Evolutionary conservation across 2,888 invertebrate genomes (phyloP).

Genomic region (Merodon equestris): DNA sequence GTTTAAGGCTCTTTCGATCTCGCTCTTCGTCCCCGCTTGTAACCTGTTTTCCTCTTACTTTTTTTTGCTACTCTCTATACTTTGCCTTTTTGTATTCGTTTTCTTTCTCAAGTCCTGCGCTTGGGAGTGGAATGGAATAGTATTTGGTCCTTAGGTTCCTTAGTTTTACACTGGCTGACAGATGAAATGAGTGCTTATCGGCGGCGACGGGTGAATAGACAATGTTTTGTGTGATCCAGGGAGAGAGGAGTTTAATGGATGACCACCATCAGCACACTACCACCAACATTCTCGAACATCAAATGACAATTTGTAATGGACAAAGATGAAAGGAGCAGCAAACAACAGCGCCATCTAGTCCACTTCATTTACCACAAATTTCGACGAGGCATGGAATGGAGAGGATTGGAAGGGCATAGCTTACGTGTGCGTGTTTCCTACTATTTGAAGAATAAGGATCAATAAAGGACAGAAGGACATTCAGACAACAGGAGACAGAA

Average conservation of each 20-base stretch:
- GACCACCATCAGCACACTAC: slow-evolving; percentile 37
- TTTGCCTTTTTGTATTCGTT: no score
- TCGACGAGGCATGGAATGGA: background rate
- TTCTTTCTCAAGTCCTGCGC: slow-evolving; percentile 19
- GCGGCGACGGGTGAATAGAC: background rate
- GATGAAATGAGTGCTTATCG: slow-evolving; percentile 50
- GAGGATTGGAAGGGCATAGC: background rate
- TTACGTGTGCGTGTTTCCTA: slow-evolving; percentile 4
- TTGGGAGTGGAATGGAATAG: slow-evolving; percentile 6
- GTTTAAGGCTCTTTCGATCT: no score
- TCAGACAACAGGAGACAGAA: no score
- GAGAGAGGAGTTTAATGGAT: slow-evolving; percentile 53
- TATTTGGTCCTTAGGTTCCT: slow-evolving; percentile 11
- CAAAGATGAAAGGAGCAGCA: slow-evolving; percentile 55
- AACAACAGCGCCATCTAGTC: slow-evolving; percentile 40
- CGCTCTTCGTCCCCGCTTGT: slow-evolving; percentile 11
- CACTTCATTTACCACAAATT: slow-evolving; percentile 54
- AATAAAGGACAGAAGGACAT: slow-evolving; percentile 21
- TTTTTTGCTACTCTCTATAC: no score
- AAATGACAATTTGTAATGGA: slow-evolving; percentile 64
- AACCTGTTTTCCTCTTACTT: slow-evolving; percentile 58
- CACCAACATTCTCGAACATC: slow-evolving; percentile 34
- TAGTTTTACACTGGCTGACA: slow-evolving; percentile 41
- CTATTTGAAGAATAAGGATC: slow-evolving; percentile 8
- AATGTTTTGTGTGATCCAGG: slow-evolving; percentile 8